Base-by-base conservation (phyloP, 1,140 invertebrate genomes). In the Pseudomyrmex flavicornis region DNA sequence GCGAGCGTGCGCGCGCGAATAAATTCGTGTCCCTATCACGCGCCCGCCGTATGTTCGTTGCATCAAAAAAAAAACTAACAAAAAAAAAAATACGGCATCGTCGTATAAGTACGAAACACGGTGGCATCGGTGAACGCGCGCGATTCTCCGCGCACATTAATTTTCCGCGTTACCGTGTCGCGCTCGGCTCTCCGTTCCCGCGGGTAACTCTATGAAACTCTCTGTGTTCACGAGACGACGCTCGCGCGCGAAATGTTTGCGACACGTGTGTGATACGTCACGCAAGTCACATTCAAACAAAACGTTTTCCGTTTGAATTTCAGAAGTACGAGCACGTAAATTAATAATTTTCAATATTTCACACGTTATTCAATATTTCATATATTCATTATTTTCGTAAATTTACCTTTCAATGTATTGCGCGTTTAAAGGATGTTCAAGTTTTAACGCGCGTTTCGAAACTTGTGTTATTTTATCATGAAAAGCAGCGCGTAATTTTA, bases 1-100 rank as follows among this genome's bases (percentile, higher is more conserved):
- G 82, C 72, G 68, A 54, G 86, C 77, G 85, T 65, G 70, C 75
- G 70, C 58, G 63, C 74, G 63, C 68, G 69, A 87, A 87, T 80
- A 69, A 77, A 85, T 70, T 83, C 50, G 50, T 48, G 52, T 80
- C 76, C 66, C 76, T 72, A 72, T 80, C 54, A 59, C 54, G 66
- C 54, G 66, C 54, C 26, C 66, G 54, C 68, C 72, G 68, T 68
- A 76, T n/a, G 68, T 88, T 87, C 69, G 59, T 9, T 66, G 66
- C 65, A 66, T 80, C 46, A 50, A 68, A 83, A 75, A 70, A 85
- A 84, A 77, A 65, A 72, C 26, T 2, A 54, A 35, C 2, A n/a
- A 35, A 58, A 61, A 61, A 56, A 77, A 79, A 70, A 50, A 56
- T 69, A 69, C 76, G 54, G 46, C 52, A 58, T 10, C 35, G 20